phyloP scores from a whole-genome alignment of 1,140 invertebrate genomes.

The Steinernema feltiae region DNA sequence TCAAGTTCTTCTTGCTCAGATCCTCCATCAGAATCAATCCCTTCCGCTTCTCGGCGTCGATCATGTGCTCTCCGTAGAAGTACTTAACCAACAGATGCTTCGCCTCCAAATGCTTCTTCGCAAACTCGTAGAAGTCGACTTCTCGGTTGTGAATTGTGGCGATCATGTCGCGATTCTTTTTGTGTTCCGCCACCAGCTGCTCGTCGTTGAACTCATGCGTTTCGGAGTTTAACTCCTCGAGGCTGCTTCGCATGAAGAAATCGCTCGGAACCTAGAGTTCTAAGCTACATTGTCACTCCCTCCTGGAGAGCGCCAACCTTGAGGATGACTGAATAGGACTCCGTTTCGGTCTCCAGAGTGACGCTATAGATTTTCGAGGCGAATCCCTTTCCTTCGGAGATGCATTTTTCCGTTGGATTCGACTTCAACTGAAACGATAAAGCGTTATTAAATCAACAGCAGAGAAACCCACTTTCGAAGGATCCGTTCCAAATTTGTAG shows the following conservation, averaged over 20 bases:
- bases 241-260: not conserved
- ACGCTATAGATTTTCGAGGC: slow-evolving; percentile 8
- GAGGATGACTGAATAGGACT: not conserved
- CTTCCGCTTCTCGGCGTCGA: not conserved
- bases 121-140: not conserved
- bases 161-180: slow-evolving; percentile 8
- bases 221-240: not conserved
- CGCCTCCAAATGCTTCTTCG: not conserved
- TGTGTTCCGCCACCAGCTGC: not conserved
- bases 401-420: not conserved
- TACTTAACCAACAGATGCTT: not conserved
- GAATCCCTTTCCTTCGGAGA: not conserved
- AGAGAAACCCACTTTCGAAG: not conserved
- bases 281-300: not conserved
- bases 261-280: not conserved
- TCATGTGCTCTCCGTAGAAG: not conserved
- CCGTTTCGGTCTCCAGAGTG: not conserved
- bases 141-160: slow-evolving; percentile 1
- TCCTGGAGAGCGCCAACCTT: not conserved
- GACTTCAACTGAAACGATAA: not conserved
- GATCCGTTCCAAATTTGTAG: not conserved
- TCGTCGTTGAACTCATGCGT: not conserved
- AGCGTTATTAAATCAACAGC: too few species aligned
- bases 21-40: slow-evolving; percentile 2
- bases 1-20: not conserved